Base-by-base conservation (phyloP, 2,888 invertebrate genomes). In the Caenorhabditis macrosperma region DNA sequence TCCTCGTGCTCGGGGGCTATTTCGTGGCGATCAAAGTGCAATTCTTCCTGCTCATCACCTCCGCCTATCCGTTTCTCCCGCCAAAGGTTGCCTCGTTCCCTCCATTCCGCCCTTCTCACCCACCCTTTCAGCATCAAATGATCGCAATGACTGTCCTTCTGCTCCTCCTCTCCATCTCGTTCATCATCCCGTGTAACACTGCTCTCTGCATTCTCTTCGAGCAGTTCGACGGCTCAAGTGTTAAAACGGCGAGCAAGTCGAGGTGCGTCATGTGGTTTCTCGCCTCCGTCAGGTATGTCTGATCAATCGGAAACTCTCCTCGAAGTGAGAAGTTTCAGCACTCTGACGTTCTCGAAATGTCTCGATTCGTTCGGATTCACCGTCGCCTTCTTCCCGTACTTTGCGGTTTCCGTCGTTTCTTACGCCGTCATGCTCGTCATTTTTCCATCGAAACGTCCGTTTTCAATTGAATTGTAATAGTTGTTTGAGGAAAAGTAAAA, bases 191-290 rank as follows among this genome's bases (percentile, higher is more conserved):
- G 4, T 81, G 83, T 22, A 86, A 86, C 66, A 85, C 86, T 9
- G 83, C 84, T n/a, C 80, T 86, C 20, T 85, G 85, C 35, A 66
- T 86, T 30, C 74, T 86, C 10, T 78, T 83, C 44, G 86, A 86
- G 35, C 86, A 86, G 57, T 86, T 84, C 67, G 64, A 78, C 26
- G 72, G 79, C 10, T 22, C 74, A 4, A 68, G 78, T 66, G 78
- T 81, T 28, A 80, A 78, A 60, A 69, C 72, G 6, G 78, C 78
- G 7, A 82, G 82, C 46, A 54, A 69, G 28, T 81, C 82, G 9
- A 50, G 86, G 50, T 81, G 83, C 50, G 46, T 85, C 2, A 86
- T 86, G 86, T 86, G 86, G 86, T 67, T 82, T 24, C 64, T 83
- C 10, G 66, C 86, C 1, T 79, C 85, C 4, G 30, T 86, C n/a